Evolutionary conservation across 2,797 vertebrate genomes (phyloP), one percentile per base, ranked within the genome.

Genomic region (Sandelia bainsii): DNA sequence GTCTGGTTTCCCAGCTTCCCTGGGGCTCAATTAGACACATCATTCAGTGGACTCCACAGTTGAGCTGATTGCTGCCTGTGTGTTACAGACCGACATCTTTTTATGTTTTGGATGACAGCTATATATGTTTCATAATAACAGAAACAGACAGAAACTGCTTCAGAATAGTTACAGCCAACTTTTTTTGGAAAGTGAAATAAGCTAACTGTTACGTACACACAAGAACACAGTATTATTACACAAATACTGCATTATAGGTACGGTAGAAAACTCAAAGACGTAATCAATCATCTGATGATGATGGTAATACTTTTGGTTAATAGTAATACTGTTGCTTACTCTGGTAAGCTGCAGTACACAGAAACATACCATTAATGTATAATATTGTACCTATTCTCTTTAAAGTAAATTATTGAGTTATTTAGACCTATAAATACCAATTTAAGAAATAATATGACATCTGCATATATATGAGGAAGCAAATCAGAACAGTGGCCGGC

Each of bases 11-110:
- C 40, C 46, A 17, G 34, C 68, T 69, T 89, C 90, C 89, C 90
- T 20, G 6, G 78, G 82, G 90, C 73, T 90, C 89, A 92, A 92
- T 93, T 92, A 92, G 71, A 85, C 69, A 54, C 39, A 3, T 66
- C 17, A 32, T 70, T 63, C 51, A 69, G 48, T 54, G 58, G 82
- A 80, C 81, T 74, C 76, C 54, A 69, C 73, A 68, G 66, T 58
- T 7, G 8, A 63, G 50, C 77, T 77, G 65, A 76, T 79, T 9
- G 9, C 53, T 50, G 14, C 11, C 62, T 69, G 62, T n/a, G 8
- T 57, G 17, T 67, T 61, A 34, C 48, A 62, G 59, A 73, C 74
- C 64, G 44, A 45, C 42, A 39, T 79, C 29, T 58, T 22, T 27
- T 48, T 70, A 54, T 64, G 62, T 52, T 22, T 25, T n/a, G 29